phyloP scores from a whole-genome alignment of 2,888 invertebrate genomes.

The Synanthedon andrenaeformis region DNA sequence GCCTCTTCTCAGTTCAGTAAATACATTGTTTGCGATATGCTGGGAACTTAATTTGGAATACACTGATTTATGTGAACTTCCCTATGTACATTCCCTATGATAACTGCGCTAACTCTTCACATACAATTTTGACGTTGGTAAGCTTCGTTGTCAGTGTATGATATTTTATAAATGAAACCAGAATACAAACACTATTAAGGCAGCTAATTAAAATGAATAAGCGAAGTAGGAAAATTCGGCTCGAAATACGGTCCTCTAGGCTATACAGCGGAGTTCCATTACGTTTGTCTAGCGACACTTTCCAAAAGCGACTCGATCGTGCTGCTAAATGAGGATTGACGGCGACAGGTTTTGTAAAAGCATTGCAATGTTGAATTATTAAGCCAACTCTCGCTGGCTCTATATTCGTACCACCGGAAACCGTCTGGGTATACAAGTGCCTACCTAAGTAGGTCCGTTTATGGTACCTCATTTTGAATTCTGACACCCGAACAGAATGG shows the following conservation, averaged over 20 bases:
- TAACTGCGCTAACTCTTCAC: neutral
- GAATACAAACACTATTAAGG: too few species aligned
- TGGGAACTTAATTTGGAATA: neutral
- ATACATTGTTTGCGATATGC: neutral
- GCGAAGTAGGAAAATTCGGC: neutral
- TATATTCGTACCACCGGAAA: constrained; percentile 54
- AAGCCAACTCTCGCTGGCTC: constrained; percentile 56
- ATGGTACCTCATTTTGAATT: constrained; percentile 61
- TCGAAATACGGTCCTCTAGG: constrained; percentile 10
- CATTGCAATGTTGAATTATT: constrained; percentile 71
- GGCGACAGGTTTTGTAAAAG: constrained; percentile 70
- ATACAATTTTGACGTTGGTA: neutral
- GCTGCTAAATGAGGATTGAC: constrained; percentile 66
- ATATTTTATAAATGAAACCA: neutral
- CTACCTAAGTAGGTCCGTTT: constrained; percentile 37
- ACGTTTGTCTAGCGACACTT: constrained; percentile 64
- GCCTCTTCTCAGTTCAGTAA: neutral
- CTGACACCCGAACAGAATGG: constrained; percentile 61
- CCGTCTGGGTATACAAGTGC: constrained; percentile 21
- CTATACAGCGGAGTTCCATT: constrained; percentile 59
- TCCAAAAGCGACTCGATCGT: constrained; percentile 60
- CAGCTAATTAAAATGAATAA: too few species aligned
- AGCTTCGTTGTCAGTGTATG: neutral
- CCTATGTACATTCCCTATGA: neutral
- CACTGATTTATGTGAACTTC: neutral